Conservation (phyloP, 2,113 vertebrate genomes). For the Marmota monax region DNA sequence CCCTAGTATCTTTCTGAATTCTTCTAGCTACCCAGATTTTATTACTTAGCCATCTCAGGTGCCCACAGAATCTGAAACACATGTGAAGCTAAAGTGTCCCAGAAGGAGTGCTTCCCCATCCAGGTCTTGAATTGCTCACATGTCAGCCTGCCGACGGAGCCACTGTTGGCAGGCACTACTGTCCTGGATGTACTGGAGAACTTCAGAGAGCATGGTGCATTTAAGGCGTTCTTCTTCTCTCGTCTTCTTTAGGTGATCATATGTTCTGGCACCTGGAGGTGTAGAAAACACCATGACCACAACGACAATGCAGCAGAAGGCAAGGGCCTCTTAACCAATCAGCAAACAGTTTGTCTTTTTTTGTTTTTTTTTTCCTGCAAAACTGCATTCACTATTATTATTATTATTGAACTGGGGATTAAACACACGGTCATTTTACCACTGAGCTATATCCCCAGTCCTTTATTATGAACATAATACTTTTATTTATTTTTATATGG, state of each 20-base stretch:
- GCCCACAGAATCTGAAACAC: slow-evolving; percentile 4
- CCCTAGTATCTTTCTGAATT: slow-evolving; percentile 6
- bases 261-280: slow-evolving; percentile 93
- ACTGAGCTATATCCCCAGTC: too few species aligned
- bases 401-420: not conserved
- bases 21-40: not conserved
- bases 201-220: slow-evolving; percentile 96
- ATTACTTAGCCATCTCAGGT: not conserved
- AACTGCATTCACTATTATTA: slow-evolving; percentile 47
- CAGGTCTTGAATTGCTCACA: slow-evolving; percentile 87
- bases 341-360: not conserved
- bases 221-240: slow-evolving; percentile 96
- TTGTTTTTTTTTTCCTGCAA: slow-evolving; percentile 2
- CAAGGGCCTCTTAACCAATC: not conserved
- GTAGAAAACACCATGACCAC: not conserved
- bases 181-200: slow-evolving; percentile 98
- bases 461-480: too few species aligned
- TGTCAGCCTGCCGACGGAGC: slow-evolving; percentile 97
- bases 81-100: not conserved
- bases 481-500: too few species aligned
- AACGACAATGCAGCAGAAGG: not conserved
- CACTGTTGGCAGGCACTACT: slow-evolving; percentile 98
- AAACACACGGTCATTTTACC: too few species aligned
- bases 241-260: slow-evolving; percentile 93
- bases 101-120: not conserved